phyloP scores from a whole-genome alignment of 2,113 vertebrate genomes.

The Pavo muticus region DNA sequence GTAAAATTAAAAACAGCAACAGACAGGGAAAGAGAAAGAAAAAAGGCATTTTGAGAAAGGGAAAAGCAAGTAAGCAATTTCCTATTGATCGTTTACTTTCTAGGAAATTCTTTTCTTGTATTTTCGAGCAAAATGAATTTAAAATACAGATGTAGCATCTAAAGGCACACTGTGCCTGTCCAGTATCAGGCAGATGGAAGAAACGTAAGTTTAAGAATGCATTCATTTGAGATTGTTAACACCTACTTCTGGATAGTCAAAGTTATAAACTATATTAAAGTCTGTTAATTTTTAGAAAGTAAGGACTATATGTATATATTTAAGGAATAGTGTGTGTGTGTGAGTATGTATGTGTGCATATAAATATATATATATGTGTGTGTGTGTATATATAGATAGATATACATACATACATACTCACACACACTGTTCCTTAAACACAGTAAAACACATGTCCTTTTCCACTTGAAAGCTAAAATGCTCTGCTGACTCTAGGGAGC shows the following conservation, averaged over 20 bases:
- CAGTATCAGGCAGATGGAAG: not conserved
- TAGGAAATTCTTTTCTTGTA: not conserved
- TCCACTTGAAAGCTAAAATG: slow-evolving; percentile 54
- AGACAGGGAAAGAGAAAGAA: not conserved
- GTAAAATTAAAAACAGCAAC: not conserved
- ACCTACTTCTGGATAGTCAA: not conserved
- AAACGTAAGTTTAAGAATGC: not conserved
- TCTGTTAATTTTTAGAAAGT: slow-evolving; percentile 50
- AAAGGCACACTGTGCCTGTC: not conserved
- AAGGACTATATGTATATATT: not conserved
- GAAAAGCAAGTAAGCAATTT: not conserved
- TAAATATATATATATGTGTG: too few relatives aligned
- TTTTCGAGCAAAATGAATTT: not conserved
- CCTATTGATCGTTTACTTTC: not conserved
- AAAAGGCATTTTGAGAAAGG: not conserved
- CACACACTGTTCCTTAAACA: slow-evolving; percentile 31
- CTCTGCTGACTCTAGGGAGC: not conserved
- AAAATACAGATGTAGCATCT: not conserved
- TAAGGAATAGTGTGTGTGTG: too few relatives aligned
- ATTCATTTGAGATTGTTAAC: not conserved
- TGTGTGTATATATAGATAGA: too few relatives aligned
- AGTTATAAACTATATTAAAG: slow-evolving; percentile 44
- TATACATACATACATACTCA: too few relatives aligned
- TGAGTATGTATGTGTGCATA: too few relatives aligned
- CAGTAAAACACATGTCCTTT: slow-evolving; percentile 49